These are phyloP conservation scores for Gavialis gangeticus DNA, from an alignment of 2,113 vertebrate genomes.

Conservation along the genomic window DNA sequence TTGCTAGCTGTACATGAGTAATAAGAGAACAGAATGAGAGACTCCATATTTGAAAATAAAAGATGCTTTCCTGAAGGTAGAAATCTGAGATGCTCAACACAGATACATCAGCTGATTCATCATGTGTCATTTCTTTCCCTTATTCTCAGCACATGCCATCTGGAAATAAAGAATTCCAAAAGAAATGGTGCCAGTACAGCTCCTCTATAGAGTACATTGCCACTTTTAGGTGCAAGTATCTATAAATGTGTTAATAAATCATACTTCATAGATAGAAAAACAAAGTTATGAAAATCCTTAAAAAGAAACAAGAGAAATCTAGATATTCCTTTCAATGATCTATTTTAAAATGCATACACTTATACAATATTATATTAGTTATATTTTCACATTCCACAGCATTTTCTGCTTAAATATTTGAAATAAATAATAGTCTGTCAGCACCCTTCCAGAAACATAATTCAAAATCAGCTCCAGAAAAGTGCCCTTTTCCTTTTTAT, in stretches of 20 bases:
- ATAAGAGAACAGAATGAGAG: conserved; percentile 19
- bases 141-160: background rate
- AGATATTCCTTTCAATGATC: conserved; percentile 7
- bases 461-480: conserved; percentile 32
- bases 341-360: conserved; percentile 20
- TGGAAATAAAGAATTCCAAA: background rate
- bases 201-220: background rate
- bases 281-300: background rate
- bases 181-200: background rate
- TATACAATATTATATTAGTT: background rate
- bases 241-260: background rate
- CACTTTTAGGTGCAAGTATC: background rate
- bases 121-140: background rate
- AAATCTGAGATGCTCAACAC: background rate
- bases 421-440: conserved; percentile 36
- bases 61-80: background rate
- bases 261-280: background rate
- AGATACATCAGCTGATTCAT: background rate
- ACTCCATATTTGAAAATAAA: conserved; percentile 20
- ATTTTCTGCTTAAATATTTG: conserved; percentile 50
- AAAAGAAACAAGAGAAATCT: background rate
- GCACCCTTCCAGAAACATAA: background rate
- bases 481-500: background rate
- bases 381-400: background rate
- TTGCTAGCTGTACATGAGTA: background rate